These are phyloP conservation scores for Entomobrya proxima DNA, from an alignment of 2,888 invertebrate genomes.

Conservation along the genomic window DNA sequence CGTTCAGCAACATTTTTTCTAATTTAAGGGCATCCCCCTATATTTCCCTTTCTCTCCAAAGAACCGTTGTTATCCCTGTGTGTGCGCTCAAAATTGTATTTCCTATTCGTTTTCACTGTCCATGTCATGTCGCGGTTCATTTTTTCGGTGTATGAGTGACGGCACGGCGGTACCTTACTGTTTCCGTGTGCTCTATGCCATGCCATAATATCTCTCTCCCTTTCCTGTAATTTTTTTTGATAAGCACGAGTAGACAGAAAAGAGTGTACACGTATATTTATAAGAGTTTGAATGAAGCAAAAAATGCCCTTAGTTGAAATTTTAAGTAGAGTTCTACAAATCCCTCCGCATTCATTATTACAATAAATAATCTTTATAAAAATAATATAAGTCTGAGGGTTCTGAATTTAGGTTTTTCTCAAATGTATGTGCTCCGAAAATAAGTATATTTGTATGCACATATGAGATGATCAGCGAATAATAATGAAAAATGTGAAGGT, in stretches of 20 bases:
- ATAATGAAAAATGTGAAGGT: background rate
- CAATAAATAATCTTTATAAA: background rate
- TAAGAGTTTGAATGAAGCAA: slow-evolving; percentile 11
- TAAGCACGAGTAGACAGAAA: background rate
- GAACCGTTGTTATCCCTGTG: background rate
- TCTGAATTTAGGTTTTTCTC: background rate
- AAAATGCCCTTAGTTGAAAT: slow-evolving; percentile 6
- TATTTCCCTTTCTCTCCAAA: too few relatives aligned
- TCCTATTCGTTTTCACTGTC: slow-evolving; percentile 38
- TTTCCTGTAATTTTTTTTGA: background rate
- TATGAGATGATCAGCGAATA: slow-evolving; percentile 27
- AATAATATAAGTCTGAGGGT: background rate
- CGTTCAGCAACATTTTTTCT: background rate
- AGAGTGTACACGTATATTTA: background rate
- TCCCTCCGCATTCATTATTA: background rate
- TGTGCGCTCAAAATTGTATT: background rate
- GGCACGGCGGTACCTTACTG: slow-evolving; percentile 56
- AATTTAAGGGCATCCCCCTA: too few relatives aligned
- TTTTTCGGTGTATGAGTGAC: slow-evolving; percentile 42
- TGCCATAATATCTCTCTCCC: background rate
- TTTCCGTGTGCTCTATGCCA: slow-evolving; percentile 40
- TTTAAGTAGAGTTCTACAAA: background rate
- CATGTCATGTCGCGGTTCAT: slow-evolving; percentile 56
- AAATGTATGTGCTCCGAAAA: background rate
- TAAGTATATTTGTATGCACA: background rate